Conservation (phyloP, 2,113 vertebrate species). For the Riparia riparia region DNA sequence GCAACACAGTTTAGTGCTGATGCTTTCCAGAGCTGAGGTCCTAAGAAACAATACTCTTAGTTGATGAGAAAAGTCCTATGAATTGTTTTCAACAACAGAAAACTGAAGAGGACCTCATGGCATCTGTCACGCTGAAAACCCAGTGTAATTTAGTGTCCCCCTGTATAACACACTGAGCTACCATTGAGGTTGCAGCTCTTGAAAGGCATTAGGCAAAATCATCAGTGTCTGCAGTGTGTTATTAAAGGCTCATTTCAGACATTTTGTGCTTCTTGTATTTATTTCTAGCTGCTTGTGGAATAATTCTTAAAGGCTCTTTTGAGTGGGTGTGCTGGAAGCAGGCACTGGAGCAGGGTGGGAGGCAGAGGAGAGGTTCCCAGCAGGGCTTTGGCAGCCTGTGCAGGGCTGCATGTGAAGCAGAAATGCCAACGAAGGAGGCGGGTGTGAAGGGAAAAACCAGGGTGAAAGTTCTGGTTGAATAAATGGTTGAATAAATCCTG, state of each 20-base stretch:
- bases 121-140: neutral
- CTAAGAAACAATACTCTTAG: neutral
- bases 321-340: neutral
- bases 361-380: neutral
- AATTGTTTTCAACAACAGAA: neutral
- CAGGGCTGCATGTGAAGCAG: neutral
- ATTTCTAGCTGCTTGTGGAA: neutral
- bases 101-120: neutral
- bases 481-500: neutral
- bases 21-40: neutral
- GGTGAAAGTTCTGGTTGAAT: neutral
- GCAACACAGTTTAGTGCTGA: neutral
- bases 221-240: neutral
- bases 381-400: neutral
- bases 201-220: neutral
- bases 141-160: neutral
- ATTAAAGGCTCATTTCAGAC: constrained; percentile 7
- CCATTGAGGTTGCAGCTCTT: neutral
- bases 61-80: neutral
- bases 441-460: neutral
- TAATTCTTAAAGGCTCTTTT: neutral
- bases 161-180: neutral
- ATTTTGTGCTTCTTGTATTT: constrained; percentile 8
- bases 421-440: neutral
- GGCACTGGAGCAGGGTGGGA: neutral